Evolutionary conservation across 2,888 invertebrate genomes (phyloP).

Genomic region (Abscondita cerata): DNA sequence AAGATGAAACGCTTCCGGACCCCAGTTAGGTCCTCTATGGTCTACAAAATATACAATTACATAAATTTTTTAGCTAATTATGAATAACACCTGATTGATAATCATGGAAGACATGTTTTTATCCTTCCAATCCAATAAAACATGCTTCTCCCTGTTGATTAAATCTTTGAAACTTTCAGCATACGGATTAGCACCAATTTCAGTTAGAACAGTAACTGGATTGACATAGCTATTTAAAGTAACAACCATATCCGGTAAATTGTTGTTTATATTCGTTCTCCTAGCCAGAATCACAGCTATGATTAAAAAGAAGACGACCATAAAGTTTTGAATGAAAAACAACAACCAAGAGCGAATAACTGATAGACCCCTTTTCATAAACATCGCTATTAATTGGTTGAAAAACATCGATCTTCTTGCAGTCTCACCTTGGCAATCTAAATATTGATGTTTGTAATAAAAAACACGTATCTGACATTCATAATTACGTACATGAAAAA

Average conservation of each 20-base stretch:
- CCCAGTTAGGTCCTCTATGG: constrained; percentile 50
- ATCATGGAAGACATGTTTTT: constrained; percentile 14
- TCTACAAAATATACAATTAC: constrained; percentile 57
- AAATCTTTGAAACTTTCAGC: constrained; percentile 10
- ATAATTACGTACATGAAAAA: too few species aligned
- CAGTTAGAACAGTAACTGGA: constrained; percentile 52
- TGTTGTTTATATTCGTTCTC: constrained; percentile 57
- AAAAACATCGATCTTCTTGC: constrained; percentile 41
- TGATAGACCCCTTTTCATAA: constrained; percentile 54
- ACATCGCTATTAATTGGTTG: constrained; percentile 57
- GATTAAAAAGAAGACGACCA: constrained; percentile 71
- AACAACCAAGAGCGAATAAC: constrained; percentile 71
- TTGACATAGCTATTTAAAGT: constrained; percentile 59
- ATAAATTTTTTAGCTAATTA: background rate
- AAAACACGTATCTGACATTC: too few species aligned
- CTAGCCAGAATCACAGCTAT: constrained; percentile 68
- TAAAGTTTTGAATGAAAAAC: constrained; percentile 68
- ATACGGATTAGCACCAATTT: constrained; percentile 14
- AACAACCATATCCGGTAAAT: constrained; percentile 65
- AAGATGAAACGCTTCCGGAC: constrained; percentile 59
- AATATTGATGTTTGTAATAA: too few species aligned
- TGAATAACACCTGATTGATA: constrained; percentile 14
- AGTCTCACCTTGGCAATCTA: too few species aligned
- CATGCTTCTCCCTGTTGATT: background rate
- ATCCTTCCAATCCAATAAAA: constrained; percentile 19